Base-by-base conservation (phyloP, 2,888 invertebrate species). In the Pasiphila rectangulata region DNA sequence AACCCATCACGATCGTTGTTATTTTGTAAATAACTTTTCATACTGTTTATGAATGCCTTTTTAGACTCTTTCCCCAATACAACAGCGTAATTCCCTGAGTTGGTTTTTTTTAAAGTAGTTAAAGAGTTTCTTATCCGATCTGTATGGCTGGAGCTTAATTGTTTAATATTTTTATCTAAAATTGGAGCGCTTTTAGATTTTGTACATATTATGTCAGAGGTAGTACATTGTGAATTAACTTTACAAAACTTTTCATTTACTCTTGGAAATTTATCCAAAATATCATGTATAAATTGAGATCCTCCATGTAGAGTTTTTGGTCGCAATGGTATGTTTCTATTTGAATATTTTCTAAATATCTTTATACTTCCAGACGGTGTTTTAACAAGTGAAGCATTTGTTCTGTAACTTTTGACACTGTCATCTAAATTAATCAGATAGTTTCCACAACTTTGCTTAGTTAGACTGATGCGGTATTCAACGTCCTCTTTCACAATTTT, bases 61-160 rank as follows among this genome's bases (percentile, higher is more conserved):
- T 78, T 78, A 17, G 73, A 69, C 36, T 78, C 64, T 47, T 80
- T 73, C 45, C 72, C 61, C 39, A 82, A 59, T 37, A 78, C 54
- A 2, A 77, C 51, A 15, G 64, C 62, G 40, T 72, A 74, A 42
- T 74, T 61, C 1, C 80, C 79, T 12, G 76, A 74, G n/a, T 51
- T 41, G 1, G 67, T 72, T 53, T 61, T 69, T 52, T 65, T 67
- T 0, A 80, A 39, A 6, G 61, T 24, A 7, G 54, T 50, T 2
- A 69, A 61, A n/a, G 66, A 38, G 39, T 69, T 49, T 1, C 36
- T 42, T 9, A 64, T 6, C 5, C 69, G 43, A 21, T 46, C 42
- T 38, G 66, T 53, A 29, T 56, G 47, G 29, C 64, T 59, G 13
- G 59, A 46, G 19, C 67, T 37, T 19, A 64, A 60, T 1, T 59